phyloP scores from a whole-genome alignment of 2,113 vertebrate species.

The Gadus macrocephalus region DNA sequence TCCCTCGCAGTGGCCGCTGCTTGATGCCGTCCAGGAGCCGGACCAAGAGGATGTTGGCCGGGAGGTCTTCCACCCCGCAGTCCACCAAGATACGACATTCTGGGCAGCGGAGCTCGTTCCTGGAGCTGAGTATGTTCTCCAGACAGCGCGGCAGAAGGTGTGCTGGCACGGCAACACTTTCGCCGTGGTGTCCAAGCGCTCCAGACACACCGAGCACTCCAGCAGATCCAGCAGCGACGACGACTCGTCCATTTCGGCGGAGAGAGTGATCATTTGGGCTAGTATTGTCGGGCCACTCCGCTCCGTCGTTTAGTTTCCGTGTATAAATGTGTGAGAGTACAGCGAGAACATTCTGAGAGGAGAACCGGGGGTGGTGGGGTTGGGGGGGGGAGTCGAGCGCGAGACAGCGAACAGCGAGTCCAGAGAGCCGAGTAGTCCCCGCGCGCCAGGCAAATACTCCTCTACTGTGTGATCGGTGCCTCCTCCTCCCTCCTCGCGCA shows the following conservation, averaged over 20 bases:
- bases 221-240: slow-evolving; percentile 91
- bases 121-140: slow-evolving; percentile 91
- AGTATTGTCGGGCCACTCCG: slow-evolving; percentile 50
- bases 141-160: slow-evolving; percentile 95
- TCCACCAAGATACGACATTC: slow-evolving; percentile 94
- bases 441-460: slow-evolving; percentile 18
- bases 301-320: slow-evolving; percentile 38
- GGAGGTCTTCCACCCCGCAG: slow-evolving; percentile 91
- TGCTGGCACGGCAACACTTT: slow-evolving; percentile 93
- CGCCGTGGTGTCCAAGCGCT: slow-evolving; percentile 91
- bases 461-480: slow-evolving; percentile 10
- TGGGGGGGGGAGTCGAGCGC: slow-evolving; percentile 13
- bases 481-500: slow-evolving; percentile 28
- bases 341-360: slow-evolving; percentile 5
- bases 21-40: slow-evolving; percentile 90
- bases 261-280: slow-evolving; percentile 65
- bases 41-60: slow-evolving; percentile 90
- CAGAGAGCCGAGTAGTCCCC: slow-evolving; percentile 26
- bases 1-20: slow-evolving; percentile 78
- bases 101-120: slow-evolving; percentile 91
- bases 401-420: slow-evolving; percentile 34
- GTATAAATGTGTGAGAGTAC: slow-evolving; percentile 23
- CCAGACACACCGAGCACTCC: slow-evolving; percentile 95
- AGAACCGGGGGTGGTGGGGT: slow-evolving; percentile 31
- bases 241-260: slow-evolving; percentile 88